Conservation (phyloP, 2,113 vertebrate species). For the Trachemys scripta region DNA sequence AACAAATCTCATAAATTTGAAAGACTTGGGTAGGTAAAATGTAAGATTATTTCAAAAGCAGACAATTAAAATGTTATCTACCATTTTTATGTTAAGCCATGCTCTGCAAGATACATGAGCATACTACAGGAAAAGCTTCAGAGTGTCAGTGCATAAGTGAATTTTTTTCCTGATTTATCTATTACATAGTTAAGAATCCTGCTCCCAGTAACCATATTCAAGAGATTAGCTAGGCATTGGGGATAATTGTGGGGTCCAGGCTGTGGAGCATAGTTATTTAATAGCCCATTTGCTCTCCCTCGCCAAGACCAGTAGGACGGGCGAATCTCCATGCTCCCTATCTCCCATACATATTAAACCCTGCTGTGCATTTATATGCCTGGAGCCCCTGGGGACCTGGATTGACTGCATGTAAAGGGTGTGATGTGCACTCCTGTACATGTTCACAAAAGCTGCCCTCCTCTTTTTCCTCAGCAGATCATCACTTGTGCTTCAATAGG, state of each 20-base stretch:
- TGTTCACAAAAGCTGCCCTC: fast-evolving
- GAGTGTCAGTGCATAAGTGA: background rate
- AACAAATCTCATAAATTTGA: background rate
- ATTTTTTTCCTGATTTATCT: background rate
- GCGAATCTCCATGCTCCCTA: background rate
- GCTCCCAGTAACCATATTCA: conserved; percentile 29
- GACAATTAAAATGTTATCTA: background rate
- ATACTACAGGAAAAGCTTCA: background rate
- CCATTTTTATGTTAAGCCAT: background rate
- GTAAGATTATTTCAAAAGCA: background rate
- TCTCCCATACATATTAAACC: background rate
- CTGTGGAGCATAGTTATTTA: conserved; percentile 51
- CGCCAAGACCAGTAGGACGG: conserved; percentile 3
- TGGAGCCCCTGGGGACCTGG: fast-evolving
- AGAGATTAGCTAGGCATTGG: background rate
- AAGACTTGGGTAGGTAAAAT: background rate
- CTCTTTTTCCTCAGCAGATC: background rate
- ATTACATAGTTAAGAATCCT: background rate
- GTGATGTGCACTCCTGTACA: fast-evolving
- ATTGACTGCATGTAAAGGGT: fast-evolving
- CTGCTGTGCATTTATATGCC: fast-evolving
- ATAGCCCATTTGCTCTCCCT: conserved; percentile 33
- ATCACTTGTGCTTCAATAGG: background rate
- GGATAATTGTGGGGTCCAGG: fast-evolving
- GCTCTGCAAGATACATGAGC: background rate